Conservation (phyloP, 2,888 invertebrate genomes). For the Strigamia crassipes region DNA sequence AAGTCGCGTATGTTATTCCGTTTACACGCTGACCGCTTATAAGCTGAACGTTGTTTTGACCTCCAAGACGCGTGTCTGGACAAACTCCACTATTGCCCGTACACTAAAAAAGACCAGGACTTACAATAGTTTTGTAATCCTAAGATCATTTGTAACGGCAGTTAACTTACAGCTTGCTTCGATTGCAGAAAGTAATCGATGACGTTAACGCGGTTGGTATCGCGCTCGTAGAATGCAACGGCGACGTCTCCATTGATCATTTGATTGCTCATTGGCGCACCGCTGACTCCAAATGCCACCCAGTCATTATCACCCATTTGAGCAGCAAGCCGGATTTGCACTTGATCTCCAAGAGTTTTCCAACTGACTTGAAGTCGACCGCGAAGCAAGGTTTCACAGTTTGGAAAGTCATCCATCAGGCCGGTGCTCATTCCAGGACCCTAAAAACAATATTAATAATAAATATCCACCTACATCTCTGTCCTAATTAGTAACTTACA, state of each 20-base stretch:
- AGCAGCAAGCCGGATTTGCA: constrained; percentile 78
- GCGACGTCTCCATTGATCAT: constrained; percentile 55
- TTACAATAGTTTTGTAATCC: too few relatives aligned
- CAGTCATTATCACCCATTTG: constrained; percentile 72
- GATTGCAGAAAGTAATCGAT: constrained; percentile 85
- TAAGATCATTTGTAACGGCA: neutral
- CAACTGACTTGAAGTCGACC: constrained; percentile 84
- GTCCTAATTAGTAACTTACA: too few relatives aligned
- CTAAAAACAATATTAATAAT: neutral
- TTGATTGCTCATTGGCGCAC: constrained; percentile 61
- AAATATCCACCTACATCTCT: constrained; percentile 16
- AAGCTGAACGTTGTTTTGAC: constrained; percentile 47
- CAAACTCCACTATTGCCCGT: constrained; percentile 48
- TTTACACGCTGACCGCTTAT: constrained; percentile 44
- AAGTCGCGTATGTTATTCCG: constrained; percentile 48
- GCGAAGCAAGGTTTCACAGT: constrained; percentile 82
- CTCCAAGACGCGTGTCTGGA: constrained; percentile 49
- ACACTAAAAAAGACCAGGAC: constrained; percentile 41
- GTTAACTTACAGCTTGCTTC: constrained; percentile 63
- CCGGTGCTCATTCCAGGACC: neutral
- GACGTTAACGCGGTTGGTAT: constrained; percentile 66
- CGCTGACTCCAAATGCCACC: constrained; percentile 85
- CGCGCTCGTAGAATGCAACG: constrained; percentile 53
- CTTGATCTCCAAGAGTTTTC: constrained; percentile 74
- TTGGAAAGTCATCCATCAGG: constrained; percentile 62